These are phyloP conservation scores for Conomelus anceps DNA, from an alignment of 2,888 invertebrate species.

Conservation along the genomic window DNA sequence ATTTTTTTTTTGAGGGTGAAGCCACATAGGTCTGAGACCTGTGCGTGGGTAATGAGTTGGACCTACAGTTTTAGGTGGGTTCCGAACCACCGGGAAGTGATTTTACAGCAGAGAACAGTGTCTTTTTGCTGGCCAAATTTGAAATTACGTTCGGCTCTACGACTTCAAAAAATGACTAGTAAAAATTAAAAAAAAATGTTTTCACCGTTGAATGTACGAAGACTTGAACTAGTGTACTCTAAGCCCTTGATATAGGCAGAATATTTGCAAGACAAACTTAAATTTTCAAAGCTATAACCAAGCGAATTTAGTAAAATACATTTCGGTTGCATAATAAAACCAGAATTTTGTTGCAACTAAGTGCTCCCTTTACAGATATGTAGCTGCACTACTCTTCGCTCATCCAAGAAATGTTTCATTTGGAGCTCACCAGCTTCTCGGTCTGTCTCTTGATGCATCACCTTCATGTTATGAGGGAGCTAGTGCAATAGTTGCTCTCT, in stretches of 20 bases:
- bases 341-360: background rate
- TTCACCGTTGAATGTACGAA: too few relatives aligned
- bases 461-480: background rate
- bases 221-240: too few relatives aligned
- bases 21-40: too few relatives aligned
- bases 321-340: background rate
- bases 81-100: too few relatives aligned
- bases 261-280: background rate
- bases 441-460: background rate
- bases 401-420: background rate
- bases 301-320: background rate
- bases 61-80: too few relatives aligned
- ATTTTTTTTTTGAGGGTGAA: too few relatives aligned
- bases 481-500: background rate
- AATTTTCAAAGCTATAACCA: background rate
- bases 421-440: background rate
- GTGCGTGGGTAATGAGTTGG: too few relatives aligned
- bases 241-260: background rate
- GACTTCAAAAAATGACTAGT: too few relatives aligned
- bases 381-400: background rate
- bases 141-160: too few relatives aligned
- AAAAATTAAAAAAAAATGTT: too few relatives aligned
- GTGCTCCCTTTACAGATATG: background rate
- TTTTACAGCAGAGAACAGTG: too few relatives aligned
- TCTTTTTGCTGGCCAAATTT: too few relatives aligned